A percentile compares a stretch with the other conserved stretches of the same genome.
These are phyloP conservation scores for Stegophylla sp. DNA, from an alignment of 2,888 invertebrate genomes.

Conservation along the genomic window DNA sequence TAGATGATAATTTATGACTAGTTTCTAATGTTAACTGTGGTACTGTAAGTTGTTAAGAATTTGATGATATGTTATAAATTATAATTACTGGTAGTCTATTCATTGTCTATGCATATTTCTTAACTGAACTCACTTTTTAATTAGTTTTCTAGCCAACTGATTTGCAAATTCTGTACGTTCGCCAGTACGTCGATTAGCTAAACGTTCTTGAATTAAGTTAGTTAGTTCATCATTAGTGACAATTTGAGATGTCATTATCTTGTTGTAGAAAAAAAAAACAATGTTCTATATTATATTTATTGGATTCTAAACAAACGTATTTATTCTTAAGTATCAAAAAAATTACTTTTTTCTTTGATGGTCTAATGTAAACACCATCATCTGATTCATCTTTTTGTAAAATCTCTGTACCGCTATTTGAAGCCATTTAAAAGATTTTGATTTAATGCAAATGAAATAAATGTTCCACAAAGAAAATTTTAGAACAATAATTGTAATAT, in stretches of 20 bases:
- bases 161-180: conserved; percentile 57
- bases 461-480: neutral
- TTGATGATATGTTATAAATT: no score
- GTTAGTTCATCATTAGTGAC: conserved; percentile 54
- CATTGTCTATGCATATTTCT: no score
- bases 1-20: no score
- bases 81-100: no score
- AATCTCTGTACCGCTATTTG: neutral
- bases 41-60: no score
- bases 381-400: conserved; percentile 35
- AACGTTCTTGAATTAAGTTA: conserved; percentile 56
- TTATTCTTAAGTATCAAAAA: neutral
- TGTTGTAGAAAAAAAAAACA: neutral
- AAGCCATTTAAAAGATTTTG: conserved; percentile 39
- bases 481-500: neutral
- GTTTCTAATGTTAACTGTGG: no score
- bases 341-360: conserved; percentile 55
- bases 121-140: conserved; percentile 36
- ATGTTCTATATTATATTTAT: no score
- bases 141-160: conserved; percentile 56
- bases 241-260: conserved; percentile 58
- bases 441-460: neutral
- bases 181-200: conserved; percentile 49
- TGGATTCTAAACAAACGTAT: neutral
- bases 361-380: conserved; percentile 46